phyloP scores from a whole-genome alignment of 2,797 vertebrate species.

The Sarcophilus harrisii region DNA sequence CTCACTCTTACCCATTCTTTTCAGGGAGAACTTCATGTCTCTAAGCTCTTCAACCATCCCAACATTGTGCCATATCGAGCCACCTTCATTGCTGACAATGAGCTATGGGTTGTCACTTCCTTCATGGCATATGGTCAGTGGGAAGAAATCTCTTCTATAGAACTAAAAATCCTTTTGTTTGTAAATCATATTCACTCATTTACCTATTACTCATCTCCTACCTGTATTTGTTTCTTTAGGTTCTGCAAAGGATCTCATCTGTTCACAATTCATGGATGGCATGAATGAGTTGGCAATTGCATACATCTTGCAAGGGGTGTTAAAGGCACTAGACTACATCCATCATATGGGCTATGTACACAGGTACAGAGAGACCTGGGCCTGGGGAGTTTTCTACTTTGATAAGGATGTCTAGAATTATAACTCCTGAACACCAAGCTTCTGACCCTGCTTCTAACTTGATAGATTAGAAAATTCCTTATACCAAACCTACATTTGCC shows the following conservation, averaged over 20 bases:
- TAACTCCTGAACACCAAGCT: not conserved
- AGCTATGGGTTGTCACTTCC: constrained; percentile 97
- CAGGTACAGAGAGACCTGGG: constrained; percentile 84
- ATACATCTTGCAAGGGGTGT: constrained; percentile 94
- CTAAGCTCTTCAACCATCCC: constrained; percentile 96
- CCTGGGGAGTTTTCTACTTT: not conserved
- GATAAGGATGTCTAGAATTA: not conserved
- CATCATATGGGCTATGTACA: constrained; percentile 99
- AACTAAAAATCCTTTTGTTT: not conserved
- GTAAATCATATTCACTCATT: not conserved
- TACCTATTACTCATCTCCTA: not conserved
- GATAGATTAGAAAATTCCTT: not conserved
- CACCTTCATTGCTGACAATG: constrained; percentile 96
- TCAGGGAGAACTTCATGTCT: constrained; percentile 96
- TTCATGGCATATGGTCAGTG: constrained; percentile 98
- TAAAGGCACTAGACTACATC: constrained; percentile 97
- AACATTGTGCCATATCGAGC: constrained; percentile 97
- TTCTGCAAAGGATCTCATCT: constrained; percentile 96
- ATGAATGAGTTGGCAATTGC: constrained; percentile 96
- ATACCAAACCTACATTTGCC: not conserved
- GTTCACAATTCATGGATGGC: constrained; percentile 95
- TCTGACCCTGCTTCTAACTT: constrained; percentile 18
- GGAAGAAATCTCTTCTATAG: not conserved
- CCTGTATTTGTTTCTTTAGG: constrained; percentile 84
- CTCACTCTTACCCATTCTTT: constrained; percentile 30